phyloP scores from a whole-genome alignment of 1,140 invertebrate genomes.

The Atopsyche davidsoni region DNA sequence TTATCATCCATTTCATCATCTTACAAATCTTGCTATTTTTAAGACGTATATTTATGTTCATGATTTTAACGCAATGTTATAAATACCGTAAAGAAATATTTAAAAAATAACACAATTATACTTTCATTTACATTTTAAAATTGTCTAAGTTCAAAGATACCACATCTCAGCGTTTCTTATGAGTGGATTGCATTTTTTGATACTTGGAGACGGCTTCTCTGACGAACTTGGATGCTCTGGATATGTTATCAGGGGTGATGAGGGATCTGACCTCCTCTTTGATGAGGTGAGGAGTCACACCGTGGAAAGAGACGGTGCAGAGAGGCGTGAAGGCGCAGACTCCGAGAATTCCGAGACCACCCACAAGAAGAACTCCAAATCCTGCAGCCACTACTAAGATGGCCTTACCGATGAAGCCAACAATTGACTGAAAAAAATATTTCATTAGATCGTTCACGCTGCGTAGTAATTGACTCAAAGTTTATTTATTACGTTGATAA shows the following conservation, averaged over 20 bases:
- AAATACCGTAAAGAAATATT: too few relatives aligned
- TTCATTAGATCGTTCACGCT: not conserved
- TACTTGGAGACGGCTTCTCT: constrained; percentile 61
- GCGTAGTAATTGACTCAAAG: not conserved
- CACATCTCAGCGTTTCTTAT: too few relatives aligned
- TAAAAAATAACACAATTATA: too few relatives aligned
- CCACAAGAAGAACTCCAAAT: constrained; percentile 51
- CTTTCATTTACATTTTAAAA: too few relatives aligned
- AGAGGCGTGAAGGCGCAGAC: constrained; percentile 61
- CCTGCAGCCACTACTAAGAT: constrained; percentile 37
- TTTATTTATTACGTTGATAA: not conserved
- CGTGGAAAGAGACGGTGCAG: constrained; percentile 54
- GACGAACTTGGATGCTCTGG: constrained; percentile 55
- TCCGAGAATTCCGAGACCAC: constrained; percentile 50
- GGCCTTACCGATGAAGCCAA: constrained; percentile 36
- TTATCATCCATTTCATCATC: too few relatives aligned
- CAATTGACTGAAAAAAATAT: constrained; percentile 37
- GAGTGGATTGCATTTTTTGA: constrained; percentile 51
- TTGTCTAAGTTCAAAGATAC: too few relatives aligned
- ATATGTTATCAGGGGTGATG: constrained; percentile 50
- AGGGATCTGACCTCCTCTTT: constrained; percentile 38
- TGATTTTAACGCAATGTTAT: too few relatives aligned
- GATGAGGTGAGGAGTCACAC: constrained; percentile 37
- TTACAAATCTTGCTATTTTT: too few relatives aligned
- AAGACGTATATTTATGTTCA: too few relatives aligned